Percentiles rank a stretch among this genome's conserved stretches.
Conservation (phyloP, 2,888 invertebrate species). For the Athrips mouffetella region DNA sequence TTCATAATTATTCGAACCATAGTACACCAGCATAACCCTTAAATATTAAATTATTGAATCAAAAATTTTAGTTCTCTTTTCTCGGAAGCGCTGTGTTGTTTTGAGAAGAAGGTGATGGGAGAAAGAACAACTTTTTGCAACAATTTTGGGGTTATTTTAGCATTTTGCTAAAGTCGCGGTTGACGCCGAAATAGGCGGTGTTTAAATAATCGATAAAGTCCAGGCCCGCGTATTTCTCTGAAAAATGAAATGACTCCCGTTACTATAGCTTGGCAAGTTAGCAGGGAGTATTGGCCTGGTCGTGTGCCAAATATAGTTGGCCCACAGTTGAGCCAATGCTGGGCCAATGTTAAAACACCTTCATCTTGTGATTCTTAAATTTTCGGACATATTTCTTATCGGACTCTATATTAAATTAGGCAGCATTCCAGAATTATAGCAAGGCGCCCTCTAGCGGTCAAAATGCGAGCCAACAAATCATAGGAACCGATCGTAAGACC, state of each 20-base stretch:
- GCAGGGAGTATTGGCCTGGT: slow-evolving; percentile 3
- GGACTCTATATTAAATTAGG: no score
- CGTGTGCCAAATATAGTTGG: not conserved
- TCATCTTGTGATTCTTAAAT: no score
- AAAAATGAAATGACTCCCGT: slow-evolving; percentile 13
- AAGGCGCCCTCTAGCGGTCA: no score
- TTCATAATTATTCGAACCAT: slow-evolving; percentile 20
- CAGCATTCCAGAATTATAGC: no score
- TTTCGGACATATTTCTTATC: no score
- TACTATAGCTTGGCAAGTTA: slow-evolving; percentile 16
- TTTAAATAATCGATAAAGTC: slow-evolving; percentile 20
- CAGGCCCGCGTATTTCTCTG: slow-evolving; percentile 21
- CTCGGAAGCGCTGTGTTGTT: slow-evolving; percentile 55
- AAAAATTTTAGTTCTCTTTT: slow-evolving; percentile 9
- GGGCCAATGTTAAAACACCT: no score
- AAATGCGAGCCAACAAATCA: not conserved
- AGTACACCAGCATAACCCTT: slow-evolving; percentile 47
- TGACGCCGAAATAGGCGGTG: slow-evolving; percentile 16
- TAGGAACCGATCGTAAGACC: not conserved
- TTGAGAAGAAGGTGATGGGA: slow-evolving; percentile 37
- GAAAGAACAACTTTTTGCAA: slow-evolving; percentile 44
- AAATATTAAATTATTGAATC: not conserved
- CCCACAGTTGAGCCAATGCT: not conserved
- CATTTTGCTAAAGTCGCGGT: slow-evolving; percentile 17
- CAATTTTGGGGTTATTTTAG: slow-evolving; percentile 14